Base-by-base conservation (phyloP, 2,888 invertebrate species). In the Bellardia pandia region DNA sequence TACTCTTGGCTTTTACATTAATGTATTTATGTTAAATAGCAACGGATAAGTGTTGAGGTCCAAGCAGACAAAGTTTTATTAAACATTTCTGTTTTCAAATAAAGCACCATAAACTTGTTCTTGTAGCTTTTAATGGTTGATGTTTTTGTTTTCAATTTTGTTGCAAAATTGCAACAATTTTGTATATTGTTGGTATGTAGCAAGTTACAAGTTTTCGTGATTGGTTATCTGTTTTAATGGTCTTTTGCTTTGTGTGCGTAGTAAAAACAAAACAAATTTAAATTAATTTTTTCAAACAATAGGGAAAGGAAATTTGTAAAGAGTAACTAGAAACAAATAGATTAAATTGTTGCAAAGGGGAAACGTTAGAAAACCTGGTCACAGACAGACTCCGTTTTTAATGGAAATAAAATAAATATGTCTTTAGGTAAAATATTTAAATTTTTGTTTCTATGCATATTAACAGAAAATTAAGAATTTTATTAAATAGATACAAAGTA, bases 281-380 rank as follows among this genome's bases (percentile, higher is more conserved):
- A 45, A 45, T 74, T 60, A 60, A 60, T 74, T 74, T 45, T 23
- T n/a, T n/a, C 2, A 60, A 33, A 56, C 42, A 60, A 60, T 30
- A 74, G 58, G 45, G 58, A 62, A 62, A 40, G 37, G n/a, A 45
- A 60, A 74, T 58, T 71, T 56, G 71, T 71, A 33, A 6, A 69
- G 48, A n/a, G 9, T 1, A 48, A 33, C 14, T 37, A 30, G 30
- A 60, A 33, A 37, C 33, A 60, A 60, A 33, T 30, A 37, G 60
- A 9, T 56, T 23, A 56, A 23, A 16, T 56, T 56, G 16, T 16
- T 56, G 8, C 16, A 56, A 9, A 16, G 8, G 8, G 23, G 30
- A 30, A 13, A 60, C 11, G 2, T 45, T 45, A 45, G 45, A 45
- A 45, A 45, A 6, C 11, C 45, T 45, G 11, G 9, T 23, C 1